Evolutionary conservation across 2,797 vertebrate species (phyloP), one percentile per base, ranked within the genome.

Genomic region (Notolepis coatsorum): DNA sequence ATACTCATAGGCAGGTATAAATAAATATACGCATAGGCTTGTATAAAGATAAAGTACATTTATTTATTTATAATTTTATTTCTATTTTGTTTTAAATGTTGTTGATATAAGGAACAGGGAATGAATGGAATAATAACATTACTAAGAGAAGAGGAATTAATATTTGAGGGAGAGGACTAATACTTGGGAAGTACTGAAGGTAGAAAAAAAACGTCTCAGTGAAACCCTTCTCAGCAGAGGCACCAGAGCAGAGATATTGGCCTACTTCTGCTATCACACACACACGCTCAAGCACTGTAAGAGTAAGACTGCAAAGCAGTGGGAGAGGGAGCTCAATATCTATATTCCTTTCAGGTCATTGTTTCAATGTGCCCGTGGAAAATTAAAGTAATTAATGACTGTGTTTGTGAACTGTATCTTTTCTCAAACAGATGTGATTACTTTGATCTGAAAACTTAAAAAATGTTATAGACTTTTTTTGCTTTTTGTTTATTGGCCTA

Each of bases 221-320:
- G 42, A 49, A 77, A 71, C 60, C 53, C 61, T 75, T 72, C 71
- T 79, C 46, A 64, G 17, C 62, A 53, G 71, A 79, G 31, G 46
- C 80, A 86, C 35, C 73, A 63, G 73, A 82, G 82, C 82, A 84
- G 84, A 88, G 85, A 83, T 55, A 87, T 85, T 80, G 85, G 68
- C 89, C 86, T 85, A 86, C 75, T 84, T 88, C 57, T 4, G 18
- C 51, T 43, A 35, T 49, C 41, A 45, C 51, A 39, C 63, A 70
- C 63, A 39, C 25, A 41, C 56, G 50, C 45, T 18, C 51, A 66
- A 51, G 57, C 51, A 46, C 42, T 37, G 47, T 39, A 67, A 47
- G 30, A n/a, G 42, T 33, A 65, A 68, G 35, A 46, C 55, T 53
- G 62, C 8, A 65, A 66, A 78, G 65, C 20, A 13, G 30, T n/a